Percentiles rank a stretch among this genome's conserved stretches.
Evolutionary conservation across 30 jellyfish, hydroid and myxozoan species (phyloP).

Genomic region (Rhopilema esculentum): DNA sequence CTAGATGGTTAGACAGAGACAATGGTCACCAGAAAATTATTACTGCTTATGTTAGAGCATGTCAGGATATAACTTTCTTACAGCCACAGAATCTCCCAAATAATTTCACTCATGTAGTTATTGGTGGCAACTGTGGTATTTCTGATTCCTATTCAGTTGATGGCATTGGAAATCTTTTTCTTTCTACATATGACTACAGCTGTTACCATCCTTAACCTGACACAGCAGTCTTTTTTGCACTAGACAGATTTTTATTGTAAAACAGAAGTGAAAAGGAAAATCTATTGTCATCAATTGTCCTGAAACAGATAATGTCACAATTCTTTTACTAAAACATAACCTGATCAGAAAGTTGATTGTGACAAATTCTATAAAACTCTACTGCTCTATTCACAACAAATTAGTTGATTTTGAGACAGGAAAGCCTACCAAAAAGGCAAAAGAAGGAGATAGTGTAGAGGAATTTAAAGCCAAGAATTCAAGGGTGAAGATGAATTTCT

Average conservation of each 20-base stretch:
- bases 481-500: constrained; percentile 42
- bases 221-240: constrained; percentile 54
- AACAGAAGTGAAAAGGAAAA: constrained; percentile 6
- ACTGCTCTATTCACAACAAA: constrained; percentile 39
- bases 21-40: constrained; percentile 35
- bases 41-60: constrained; percentile 32
- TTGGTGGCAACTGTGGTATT: constrained; percentile 60
- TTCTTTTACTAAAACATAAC: constrained; percentile 29
- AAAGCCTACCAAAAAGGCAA: constrained; percentile 41
- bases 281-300: too few species aligned
- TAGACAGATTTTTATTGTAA: background rate
- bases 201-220: constrained; percentile 62
- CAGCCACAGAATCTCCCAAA: constrained; percentile 23
- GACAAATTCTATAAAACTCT: background rate
- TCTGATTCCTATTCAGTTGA: constrained; percentile 12
- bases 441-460: constrained; percentile 29
- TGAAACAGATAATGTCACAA: too few species aligned
- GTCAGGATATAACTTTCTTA: constrained; percentile 4
- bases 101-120: constrained; percentile 38
- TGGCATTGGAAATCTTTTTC: background rate
- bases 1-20: too few species aligned
- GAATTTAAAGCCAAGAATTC: constrained; percentile 20
- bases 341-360: constrained; percentile 1
- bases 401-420: constrained; percentile 36
- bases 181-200: constrained; percentile 9